Evolutionary conservation across 2,113 vertebrate genomes (phyloP).

Genomic region (Panthera tigris): DNA sequence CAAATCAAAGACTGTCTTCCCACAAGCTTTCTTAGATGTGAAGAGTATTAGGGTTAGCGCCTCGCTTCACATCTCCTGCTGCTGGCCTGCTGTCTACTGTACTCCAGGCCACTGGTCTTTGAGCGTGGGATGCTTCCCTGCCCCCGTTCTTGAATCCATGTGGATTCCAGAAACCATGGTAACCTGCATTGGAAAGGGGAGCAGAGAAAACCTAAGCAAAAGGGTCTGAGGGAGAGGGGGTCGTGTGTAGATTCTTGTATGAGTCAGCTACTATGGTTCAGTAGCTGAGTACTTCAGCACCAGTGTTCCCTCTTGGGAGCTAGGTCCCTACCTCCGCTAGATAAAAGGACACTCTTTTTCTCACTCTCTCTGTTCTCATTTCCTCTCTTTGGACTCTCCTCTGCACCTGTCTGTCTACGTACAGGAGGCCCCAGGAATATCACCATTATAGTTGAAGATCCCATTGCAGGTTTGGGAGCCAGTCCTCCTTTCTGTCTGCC

Average conservation of each 20-base stretch:
- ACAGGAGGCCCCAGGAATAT: slow-evolving; percentile 94
- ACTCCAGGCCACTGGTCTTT: background rate
- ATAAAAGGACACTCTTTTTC: slow-evolving; percentile 75
- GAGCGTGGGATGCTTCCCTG: background rate
- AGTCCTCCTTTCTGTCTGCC: slow-evolving; percentile 53
- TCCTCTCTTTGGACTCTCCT: slow-evolving; percentile 73
- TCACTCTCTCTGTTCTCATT: slow-evolving; percentile 75
- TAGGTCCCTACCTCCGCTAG: slow-evolving; percentile 26
- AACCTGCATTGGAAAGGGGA: slow-evolving; percentile 48
- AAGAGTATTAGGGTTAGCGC: background rate
- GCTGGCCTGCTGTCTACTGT: background rate
- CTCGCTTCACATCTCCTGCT: background rate
- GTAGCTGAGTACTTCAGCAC: background rate
- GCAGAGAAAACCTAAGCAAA: background rate
- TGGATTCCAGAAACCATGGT: slow-evolving; percentile 46
- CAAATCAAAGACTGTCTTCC: slow-evolving; percentile 40
- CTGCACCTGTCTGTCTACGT: slow-evolving; percentile 72
- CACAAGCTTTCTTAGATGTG: background rate
- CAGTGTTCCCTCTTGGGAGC: background rate
- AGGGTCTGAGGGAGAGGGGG: background rate
- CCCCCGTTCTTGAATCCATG: slow-evolving; percentile 35
- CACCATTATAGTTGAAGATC: slow-evolving; percentile 99
- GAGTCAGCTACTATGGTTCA: background rate
- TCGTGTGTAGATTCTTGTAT: background rate
- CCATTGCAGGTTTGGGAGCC: slow-evolving; percentile 95